These are phyloP conservation scores for Trachymyrmex septentrionalis DNA, from an alignment of 1,140 invertebrate species.

Conservation along the genomic window DNA sequence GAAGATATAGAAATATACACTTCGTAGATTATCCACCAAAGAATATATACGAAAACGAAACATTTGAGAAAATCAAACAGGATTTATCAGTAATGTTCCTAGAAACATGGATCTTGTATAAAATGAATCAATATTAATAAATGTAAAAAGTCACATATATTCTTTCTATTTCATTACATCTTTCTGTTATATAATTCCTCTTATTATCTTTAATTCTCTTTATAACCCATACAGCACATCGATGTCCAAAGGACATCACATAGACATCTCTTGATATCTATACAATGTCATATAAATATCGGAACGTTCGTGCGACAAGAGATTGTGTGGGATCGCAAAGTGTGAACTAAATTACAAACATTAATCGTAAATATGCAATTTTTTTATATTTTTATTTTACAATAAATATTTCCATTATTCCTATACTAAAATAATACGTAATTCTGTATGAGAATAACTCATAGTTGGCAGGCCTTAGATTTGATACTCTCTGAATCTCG, in stretches of 20 bases:
- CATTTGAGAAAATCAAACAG: conserved; percentile 6
- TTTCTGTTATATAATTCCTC: neutral
- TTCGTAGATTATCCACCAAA: neutral
- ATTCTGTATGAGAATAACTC: neutral
- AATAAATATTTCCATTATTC: neutral
- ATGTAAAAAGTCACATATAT: neutral
- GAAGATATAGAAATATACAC: neutral
- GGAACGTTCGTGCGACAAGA: too few relatives aligned
- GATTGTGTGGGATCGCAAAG: neutral
- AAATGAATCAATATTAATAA: conserved; percentile 42
- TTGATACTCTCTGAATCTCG: neutral
- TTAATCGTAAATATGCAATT: neutral
- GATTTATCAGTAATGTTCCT: neutral
- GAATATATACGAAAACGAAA: neutral
- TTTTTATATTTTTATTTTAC: conserved; percentile 4
- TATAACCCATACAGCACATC: neutral
- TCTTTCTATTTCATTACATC: conserved; percentile 7
- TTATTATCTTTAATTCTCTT: neutral
- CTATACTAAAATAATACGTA: neutral
- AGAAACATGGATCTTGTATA: neutral
- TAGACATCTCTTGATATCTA: too few relatives aligned
- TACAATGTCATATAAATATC: too few relatives aligned
- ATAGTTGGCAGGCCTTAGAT: neutral
- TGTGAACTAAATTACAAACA: neutral
- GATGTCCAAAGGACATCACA: too few relatives aligned